These are phyloP conservation scores for Asteroscopus sphinx DNA, from an alignment of 2,888 invertebrate species.

Conservation along the genomic window DNA sequence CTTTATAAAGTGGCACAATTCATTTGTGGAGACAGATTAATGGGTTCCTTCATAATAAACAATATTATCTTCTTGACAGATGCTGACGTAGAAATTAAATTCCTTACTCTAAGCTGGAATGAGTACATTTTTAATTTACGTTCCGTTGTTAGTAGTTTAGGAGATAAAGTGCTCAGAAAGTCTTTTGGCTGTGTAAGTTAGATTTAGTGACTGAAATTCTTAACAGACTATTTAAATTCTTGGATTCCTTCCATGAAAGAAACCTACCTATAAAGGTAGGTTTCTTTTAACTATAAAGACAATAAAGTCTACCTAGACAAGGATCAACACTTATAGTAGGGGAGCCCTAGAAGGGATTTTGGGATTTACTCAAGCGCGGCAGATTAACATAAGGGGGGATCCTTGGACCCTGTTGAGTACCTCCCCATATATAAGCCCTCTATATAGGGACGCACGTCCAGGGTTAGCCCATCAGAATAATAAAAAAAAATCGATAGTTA, in stretches of 20 bases:
- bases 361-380: no score
- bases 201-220: constrained; percentile 37
- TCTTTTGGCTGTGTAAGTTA: constrained; percentile 13
- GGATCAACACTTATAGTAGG: no score
- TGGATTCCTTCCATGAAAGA: constrained; percentile 1
- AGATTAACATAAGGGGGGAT: no score
- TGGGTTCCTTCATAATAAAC: constrained; percentile 70
- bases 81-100: constrained; percentile 54
- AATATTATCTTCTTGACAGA: constrained; percentile 65
- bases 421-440: no score
- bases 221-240: constrained; percentile 23
- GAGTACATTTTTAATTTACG: constrained; percentile 27
- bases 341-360: no score
- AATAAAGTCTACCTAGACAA: no score
- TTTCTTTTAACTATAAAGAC: no score
- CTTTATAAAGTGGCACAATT: constrained; percentile 77
- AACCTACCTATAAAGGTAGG: no score
- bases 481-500: no score
- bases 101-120: constrained; percentile 19
- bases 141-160: constrained; percentile 16
- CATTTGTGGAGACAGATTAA: constrained; percentile 72
- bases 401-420: no score
- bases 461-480: no score
- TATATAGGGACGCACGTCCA: no score
- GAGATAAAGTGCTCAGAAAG: constrained; percentile 18